Evolutionary conservation across 2,113 vertebrate species (phyloP), one percentile per base, ranked within the genome.

Genomic region (Marcusenius ussheri): DNA sequence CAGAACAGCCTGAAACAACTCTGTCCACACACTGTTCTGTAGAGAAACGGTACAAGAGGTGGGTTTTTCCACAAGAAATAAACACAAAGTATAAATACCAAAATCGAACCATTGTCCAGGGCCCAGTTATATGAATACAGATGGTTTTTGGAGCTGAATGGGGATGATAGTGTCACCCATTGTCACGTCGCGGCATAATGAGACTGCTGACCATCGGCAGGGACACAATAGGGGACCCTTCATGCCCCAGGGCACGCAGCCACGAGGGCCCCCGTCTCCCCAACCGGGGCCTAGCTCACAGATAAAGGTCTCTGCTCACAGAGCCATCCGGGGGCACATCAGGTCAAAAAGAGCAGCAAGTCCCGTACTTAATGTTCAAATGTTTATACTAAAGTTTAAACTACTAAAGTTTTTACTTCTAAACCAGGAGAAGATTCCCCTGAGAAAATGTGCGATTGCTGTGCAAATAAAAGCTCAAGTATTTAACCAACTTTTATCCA

Each of bases 181-280:
- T 87, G 89, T 90, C 66, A 39, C 42, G 58, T 19, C 31, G 87
- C 8, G 47, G 15, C 58, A 90, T 46, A 58, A 86, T 83, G 53
- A 80, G 19, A 35, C 19, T 13, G 58, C 66, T 62, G 49, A 62
- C 31, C 46, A 66, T 62, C 8, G 42, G 56, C 45, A 13, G 27
- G 11, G 31, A 46, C n/a, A 74, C 27, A 74, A 74, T 62, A 74
- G 66, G 27, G 10, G 11, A 86, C 27, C 24, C 83, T 90, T 90
- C 89, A 39, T 39, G 31, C 53, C 11, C 42, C 21, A 35, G 80
- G 31, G 9, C 11, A 39, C 42, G 21, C 10, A 35, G 39, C 21
- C 56, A 27, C 3, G 58, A 56, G 83, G 24, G 5, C 50, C 58
- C 51, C 66, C 27, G 3, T 27, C n/a, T 15, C 9, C 27, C 27